Percentiles rank a stretch among this genome's conserved stretches.
phyloP scores from a whole-genome alignment of 2,113 vertebrate genomes.

The Silurus glanis region DNA sequence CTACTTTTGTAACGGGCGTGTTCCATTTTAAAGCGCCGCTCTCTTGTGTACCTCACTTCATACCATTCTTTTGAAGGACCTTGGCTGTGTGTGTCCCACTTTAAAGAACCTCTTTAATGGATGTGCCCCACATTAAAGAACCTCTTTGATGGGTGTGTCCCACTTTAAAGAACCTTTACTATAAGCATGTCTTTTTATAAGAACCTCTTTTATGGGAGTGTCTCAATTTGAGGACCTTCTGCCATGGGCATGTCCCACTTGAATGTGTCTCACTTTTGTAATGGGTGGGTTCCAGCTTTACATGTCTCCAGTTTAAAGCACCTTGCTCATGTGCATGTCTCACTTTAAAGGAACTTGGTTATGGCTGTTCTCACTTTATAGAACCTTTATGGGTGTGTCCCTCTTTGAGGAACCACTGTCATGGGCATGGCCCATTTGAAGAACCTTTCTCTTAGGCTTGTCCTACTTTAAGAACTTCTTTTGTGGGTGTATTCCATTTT shows the following conservation, averaged over 20 bases:
- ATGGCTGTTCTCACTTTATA: not conserved
- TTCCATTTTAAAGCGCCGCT: not conserved
- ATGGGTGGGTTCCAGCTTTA: too few species aligned
- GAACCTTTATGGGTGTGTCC: too few species aligned
- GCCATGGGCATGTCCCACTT: too few species aligned
- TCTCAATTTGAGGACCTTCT: accelerated
- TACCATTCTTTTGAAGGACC: too few species aligned
- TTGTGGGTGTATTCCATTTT: too few species aligned
- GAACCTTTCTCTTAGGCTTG: too few species aligned
- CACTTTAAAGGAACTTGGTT: not conserved
- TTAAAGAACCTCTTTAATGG: not conserved
- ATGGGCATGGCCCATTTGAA: too few species aligned
- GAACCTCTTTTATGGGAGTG: not conserved
- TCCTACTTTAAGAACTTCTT: too few species aligned
- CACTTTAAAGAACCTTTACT: not conserved
- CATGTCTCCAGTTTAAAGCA: not conserved
- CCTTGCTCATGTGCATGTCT: not conserved
- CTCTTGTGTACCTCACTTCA: not conserved
- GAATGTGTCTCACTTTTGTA: too few species aligned
- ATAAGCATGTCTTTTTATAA: not conserved
- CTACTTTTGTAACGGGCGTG: not conserved
- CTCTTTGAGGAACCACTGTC: too few species aligned
- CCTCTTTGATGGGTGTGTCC: not conserved
- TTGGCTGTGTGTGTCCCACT: too few species aligned
- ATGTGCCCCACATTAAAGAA: not conserved